Conservation (phyloP, 2,113 vertebrate genomes). For the Engystomops pustulosus region DNA sequence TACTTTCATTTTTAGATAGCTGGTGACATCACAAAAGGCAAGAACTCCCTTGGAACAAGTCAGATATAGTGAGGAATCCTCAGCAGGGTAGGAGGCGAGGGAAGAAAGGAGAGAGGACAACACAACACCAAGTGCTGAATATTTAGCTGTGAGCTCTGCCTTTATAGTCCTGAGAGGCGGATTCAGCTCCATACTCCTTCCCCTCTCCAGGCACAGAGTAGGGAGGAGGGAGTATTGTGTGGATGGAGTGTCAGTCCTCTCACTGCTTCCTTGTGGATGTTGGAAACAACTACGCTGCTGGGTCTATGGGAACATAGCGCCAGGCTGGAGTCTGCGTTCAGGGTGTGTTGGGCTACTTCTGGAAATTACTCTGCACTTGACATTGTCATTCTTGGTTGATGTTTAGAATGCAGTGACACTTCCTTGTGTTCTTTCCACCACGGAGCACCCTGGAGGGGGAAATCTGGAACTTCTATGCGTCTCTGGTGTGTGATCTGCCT, state of each 20-base stretch:
- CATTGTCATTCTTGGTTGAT: neutral
- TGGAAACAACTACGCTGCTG: no score
- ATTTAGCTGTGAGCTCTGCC: neutral
- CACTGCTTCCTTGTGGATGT: neutral
- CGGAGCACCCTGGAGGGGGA: constrained; percentile 22
- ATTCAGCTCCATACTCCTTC: constrained; percentile 17
- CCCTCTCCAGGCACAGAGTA: neutral
- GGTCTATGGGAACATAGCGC: constrained; percentile 12
- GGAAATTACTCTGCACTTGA: neutral
- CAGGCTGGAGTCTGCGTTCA: neutral
- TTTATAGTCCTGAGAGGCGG: constrained; percentile 9
- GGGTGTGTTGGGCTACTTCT: neutral
- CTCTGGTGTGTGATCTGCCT: neutral
- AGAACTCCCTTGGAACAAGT: constrained; percentile 37
- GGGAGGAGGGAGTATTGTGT: neutral
- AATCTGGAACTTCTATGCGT: neutral
- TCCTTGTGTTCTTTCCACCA: neutral
- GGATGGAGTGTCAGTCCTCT: constrained; percentile 37
- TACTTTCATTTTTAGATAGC: constrained; percentile 29
- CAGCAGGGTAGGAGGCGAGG: neutral
- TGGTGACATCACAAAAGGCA: constrained; percentile 26
- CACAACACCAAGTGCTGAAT: neutral
- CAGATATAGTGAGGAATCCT: neutral
- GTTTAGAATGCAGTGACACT: constrained; percentile 10
- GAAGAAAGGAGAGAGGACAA: no score